Evolutionary conservation across 2,888 invertebrate species (phyloP).

Genomic region (Mycalesis mineus): DNA sequence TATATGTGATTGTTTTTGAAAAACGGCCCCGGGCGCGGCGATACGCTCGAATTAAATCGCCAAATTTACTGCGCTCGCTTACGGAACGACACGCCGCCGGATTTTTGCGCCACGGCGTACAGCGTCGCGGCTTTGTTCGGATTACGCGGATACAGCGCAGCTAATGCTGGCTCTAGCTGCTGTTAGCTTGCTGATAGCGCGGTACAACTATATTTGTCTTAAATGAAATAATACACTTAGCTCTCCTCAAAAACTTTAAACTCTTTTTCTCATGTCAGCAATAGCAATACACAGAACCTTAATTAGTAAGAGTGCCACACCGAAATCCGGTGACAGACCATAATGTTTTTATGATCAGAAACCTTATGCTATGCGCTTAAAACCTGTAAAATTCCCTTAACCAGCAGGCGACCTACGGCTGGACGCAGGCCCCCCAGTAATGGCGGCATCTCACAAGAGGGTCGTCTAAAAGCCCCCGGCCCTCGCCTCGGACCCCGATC

Average conservation of each 20-base stretch:
- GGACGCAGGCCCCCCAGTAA: no score
- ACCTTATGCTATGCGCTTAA: no score
- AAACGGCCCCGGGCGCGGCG: constrained; percentile 46
- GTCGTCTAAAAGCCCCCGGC: constrained; percentile 35
- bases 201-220: no score
- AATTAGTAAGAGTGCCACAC: no score
- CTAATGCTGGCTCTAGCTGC: constrained; percentile 3
- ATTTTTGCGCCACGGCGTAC: constrained; percentile 21
- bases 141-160: constrained; percentile 14
- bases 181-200: background rate
- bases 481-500: constrained; percentile 34
- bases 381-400: no score
- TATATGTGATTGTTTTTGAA: constrained; percentile 62
- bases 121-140: constrained; percentile 26
- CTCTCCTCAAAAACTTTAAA: no score
- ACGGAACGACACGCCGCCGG: constrained; percentile 37
- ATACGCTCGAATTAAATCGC: constrained; percentile 48
- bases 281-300: no score
- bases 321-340: no score
- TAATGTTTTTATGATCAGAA: no score
- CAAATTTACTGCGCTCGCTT: constrained; percentile 51
- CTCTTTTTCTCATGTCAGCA: no score
- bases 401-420: no score
- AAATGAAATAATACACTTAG: no score
- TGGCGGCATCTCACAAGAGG: constrained; percentile 39